Conservation (phyloP, 2,797 vertebrate genomes). For the Kryptolebias ocellatus region DNA sequence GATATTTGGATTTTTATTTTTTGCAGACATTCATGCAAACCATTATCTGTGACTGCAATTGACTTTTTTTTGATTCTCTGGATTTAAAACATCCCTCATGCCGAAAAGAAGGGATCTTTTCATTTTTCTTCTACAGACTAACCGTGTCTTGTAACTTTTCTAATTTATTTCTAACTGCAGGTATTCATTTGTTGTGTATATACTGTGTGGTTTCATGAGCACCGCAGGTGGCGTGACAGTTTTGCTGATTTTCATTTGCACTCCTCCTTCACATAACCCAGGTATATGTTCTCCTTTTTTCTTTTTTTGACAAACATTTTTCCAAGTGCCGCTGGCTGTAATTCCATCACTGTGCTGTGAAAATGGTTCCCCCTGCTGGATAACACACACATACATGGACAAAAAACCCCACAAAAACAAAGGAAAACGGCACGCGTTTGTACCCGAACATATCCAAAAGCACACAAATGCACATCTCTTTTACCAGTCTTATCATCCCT, state of each 20-base stretch:
- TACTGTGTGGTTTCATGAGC: conserved; percentile 40
- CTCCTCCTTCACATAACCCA: conserved; percentile 23
- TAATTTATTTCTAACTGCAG: conserved; percentile 39
- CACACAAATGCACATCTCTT: conserved; percentile 40
- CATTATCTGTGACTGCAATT: conserved; percentile 17
- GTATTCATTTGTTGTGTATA: conserved; percentile 39
- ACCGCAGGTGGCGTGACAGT: conserved; percentile 58
- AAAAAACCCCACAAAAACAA: neutral
- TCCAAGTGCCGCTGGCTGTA: conserved; percentile 16
- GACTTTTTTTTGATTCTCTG: conserved; percentile 5
- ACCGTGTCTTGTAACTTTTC: conserved; percentile 22
- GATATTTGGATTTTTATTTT: conserved; percentile 15
- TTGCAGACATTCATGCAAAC: conserved; percentile 19
- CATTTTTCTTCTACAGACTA: conserved; percentile 3
- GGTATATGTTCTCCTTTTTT: neutral
- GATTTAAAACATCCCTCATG: neutral
- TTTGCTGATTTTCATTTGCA: conserved; percentile 80
- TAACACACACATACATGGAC: conserved; percentile 33
- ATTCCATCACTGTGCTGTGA: conserved; percentile 60
- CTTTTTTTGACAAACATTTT: neutral
- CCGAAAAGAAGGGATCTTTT: neutral
- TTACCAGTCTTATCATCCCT: conserved; percentile 10
- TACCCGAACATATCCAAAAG: conserved; percentile 28
- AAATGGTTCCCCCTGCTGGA: conserved; percentile 73
- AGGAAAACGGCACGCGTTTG: conserved; percentile 11